Percentiles rank a stretch among this genome's conserved stretches.
These are phyloP conservation scores for Rhagonycha lutea DNA, from an alignment of 2,888 invertebrate genomes.

Conservation along the genomic window DNA sequence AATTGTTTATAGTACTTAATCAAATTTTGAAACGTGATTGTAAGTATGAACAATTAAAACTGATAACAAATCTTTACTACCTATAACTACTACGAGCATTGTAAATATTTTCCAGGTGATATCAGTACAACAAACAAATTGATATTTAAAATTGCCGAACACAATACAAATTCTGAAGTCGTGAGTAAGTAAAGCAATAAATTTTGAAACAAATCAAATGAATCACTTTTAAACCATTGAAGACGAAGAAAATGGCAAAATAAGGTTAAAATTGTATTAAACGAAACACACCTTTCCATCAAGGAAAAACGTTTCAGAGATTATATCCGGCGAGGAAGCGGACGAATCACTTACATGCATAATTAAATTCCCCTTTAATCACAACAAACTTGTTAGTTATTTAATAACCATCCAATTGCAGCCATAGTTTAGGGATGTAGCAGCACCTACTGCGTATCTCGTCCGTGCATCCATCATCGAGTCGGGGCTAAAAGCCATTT, in stretches of 20 bases:
- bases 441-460: neutral
- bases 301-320: neutral
- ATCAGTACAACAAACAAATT: neutral
- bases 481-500: neutral
- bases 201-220: neutral
- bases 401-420: neutral
- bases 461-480: neutral
- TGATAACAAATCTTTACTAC: neutral
- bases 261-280: neutral
- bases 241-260: neutral
- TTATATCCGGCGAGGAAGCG: slow-evolving; percentile 28
- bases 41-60: neutral
- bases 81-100: neutral
- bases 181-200: neutral
- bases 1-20: neutral
- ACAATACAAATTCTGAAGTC: neutral
- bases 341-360: slow-evolving; percentile 29
- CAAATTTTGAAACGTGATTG: neutral
- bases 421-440: neutral
- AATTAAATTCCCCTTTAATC: slow-evolving; percentile 25
- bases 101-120: slow-evolving; percentile 4
- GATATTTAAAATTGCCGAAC: neutral
- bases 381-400: slow-evolving; percentile 16
- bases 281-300: neutral
- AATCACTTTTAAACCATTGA: neutral